Conservation (phyloP, 2,113 vertebrate species). For the Corythornis vintsioides region DNA sequence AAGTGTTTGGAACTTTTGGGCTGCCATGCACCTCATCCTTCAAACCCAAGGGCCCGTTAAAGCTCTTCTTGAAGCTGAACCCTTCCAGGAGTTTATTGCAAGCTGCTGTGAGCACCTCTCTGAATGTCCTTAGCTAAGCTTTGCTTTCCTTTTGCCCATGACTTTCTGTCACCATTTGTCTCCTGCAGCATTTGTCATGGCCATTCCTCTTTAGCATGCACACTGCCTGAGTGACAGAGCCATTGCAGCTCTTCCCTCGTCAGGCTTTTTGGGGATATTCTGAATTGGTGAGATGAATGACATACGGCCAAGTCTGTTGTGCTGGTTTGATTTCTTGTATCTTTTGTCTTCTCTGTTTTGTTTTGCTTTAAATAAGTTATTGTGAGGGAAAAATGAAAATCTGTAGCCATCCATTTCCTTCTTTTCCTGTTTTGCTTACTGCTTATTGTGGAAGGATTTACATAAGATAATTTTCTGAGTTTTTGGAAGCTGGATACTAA, state of each 20-base stretch:
- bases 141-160: not conserved
- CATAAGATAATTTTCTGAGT: not conserved
- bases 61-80: not conserved
- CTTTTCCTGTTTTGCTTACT: not conserved
- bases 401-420: not conserved
- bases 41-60: not conserved
- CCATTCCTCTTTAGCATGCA: not conserved
- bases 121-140: not conserved
- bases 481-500: not conserved
- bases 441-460: not conserved
- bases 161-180: constrained; percentile 15
- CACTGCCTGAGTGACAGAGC: not conserved
- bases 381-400: not conserved
- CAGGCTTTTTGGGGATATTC: not conserved
- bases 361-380: not conserved
- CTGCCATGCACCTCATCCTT: not conserved
- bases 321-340: not conserved
- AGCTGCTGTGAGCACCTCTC: not conserved
- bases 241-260: not conserved
- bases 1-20: not conserved
- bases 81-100: not conserved
- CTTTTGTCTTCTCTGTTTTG: not conserved
- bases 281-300: not conserved
- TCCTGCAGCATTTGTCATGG: not conserved
- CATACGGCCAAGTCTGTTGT: not conserved